phyloP scores from a whole-genome alignment of 2,888 invertebrate genomes.

The Cabera pusaria region DNA sequence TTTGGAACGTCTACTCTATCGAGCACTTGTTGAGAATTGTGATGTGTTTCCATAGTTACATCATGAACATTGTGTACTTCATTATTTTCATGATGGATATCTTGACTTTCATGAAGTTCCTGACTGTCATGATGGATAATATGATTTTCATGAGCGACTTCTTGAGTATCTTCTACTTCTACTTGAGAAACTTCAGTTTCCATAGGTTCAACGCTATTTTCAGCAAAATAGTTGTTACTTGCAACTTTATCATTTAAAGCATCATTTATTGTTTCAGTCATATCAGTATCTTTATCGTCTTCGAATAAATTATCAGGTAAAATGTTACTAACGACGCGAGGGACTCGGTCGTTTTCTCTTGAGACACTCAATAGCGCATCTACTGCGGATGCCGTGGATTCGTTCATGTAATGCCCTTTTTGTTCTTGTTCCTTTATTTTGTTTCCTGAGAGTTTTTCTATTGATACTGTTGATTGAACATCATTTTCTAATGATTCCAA shows the following conservation, averaged over 20 bases:
- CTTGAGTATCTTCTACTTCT: constrained; percentile 3
- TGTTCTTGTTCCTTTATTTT: constrained; percentile 36
- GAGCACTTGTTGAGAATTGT: too few relatives aligned
- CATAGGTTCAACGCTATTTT: constrained; percentile 15
- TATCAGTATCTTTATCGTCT: constrained; percentile 53
- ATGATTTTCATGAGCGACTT: too few relatives aligned
- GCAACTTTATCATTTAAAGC: constrained; percentile 7
- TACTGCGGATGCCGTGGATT: constrained; percentile 74
- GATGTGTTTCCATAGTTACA: too few relatives aligned
- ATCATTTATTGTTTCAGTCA: constrained; percentile 4
- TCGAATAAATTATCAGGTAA: constrained; percentile 75
- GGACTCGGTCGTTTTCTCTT: constrained; percentile 69
- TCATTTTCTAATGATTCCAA: too few relatives aligned
- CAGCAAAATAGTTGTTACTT: constrained; percentile 3
- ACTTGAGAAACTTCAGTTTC: constrained; percentile 18
- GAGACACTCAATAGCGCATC: constrained; percentile 74
- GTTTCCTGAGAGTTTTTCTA: constrained; percentile 11
- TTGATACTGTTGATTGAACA: constrained; percentile 7
- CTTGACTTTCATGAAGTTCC: too few relatives aligned
- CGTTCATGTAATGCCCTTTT: constrained; percentile 57
- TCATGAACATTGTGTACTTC: too few relatives aligned
- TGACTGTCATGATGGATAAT: too few relatives aligned
- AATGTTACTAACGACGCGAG: constrained; percentile 66
- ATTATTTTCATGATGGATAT: too few relatives aligned
- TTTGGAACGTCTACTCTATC: too few relatives aligned